Percentiles rank a stretch among this genome's conserved stretches.
phyloP scores from a whole-genome alignment of 1,140 invertebrate species.

The Lepidurus arcticus region DNA sequence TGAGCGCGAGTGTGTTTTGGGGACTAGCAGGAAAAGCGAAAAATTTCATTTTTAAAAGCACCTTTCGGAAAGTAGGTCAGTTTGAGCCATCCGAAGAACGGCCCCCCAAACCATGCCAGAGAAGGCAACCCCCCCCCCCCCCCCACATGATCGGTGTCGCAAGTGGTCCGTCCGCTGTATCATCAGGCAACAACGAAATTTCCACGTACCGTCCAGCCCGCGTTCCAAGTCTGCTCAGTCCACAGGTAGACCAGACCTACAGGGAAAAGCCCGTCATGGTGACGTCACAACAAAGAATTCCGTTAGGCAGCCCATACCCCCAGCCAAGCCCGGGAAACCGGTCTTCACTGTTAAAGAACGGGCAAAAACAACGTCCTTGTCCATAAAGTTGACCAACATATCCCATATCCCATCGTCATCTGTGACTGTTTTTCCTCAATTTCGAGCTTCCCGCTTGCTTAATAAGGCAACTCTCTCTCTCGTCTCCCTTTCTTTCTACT shows the following conservation, averaged over 20 bases:
- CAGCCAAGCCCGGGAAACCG: not conserved
- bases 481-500: not conserved
- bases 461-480: not conserved
- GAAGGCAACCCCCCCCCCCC: too few species aligned
- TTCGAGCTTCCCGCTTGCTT: not conserved
- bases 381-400: not conserved
- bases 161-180: too few species aligned
- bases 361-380: not conserved
- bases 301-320: not conserved
- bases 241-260: not conserved
- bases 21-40: not conserved
- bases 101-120: not conserved
- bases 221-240: not conserved
- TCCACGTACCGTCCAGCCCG: too few species aligned
- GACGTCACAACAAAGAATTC: conserved; percentile 7
- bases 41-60: conserved; percentile 5
- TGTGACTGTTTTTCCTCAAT: not conserved
- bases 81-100: not conserved
- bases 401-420: not conserved
- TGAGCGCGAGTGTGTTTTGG: not conserved
- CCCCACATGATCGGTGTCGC: not conserved
- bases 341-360: conserved; percentile 17
- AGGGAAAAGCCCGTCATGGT: not conserved
- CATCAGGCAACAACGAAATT: too few species aligned
- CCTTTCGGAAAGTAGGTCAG: not conserved